Conservation (phyloP, 2,797 vertebrate genomes). For the Neosilurus hyrtlii region DNA sequence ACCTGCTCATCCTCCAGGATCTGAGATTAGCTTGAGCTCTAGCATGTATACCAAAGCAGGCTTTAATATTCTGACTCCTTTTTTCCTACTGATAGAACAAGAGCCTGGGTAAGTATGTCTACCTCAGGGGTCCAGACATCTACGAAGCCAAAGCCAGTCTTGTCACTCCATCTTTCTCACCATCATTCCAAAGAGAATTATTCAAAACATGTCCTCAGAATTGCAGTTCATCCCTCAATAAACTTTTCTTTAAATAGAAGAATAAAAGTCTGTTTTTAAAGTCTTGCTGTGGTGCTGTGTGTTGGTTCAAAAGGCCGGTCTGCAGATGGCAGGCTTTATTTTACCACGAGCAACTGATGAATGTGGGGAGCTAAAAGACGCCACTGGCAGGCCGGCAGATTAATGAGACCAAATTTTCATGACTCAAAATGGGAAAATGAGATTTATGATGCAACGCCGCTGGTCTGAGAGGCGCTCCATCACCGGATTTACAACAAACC, state of each 20-base stretch:
- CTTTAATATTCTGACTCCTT: conserved; percentile 36
- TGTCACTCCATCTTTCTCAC: not conserved
- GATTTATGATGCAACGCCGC: conserved; percentile 76
- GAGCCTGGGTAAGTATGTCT: conserved; percentile 24
- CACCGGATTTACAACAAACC: conserved; percentile 81
- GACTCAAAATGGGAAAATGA: conserved; percentile 74
- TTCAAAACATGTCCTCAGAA: conserved; percentile 33
- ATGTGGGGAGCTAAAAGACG: conserved; percentile 72
- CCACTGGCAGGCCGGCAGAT: conserved; percentile 74
- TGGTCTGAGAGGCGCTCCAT: conserved; percentile 76
- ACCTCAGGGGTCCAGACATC: conserved; percentile 18
- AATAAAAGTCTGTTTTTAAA: conserved; percentile 17
- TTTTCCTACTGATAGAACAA: conserved; percentile 23
- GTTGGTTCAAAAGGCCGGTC: conserved; percentile 27
- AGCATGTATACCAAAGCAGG: not conserved
- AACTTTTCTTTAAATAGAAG: conserved; percentile 31
- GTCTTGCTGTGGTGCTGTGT: conserved; percentile 15
- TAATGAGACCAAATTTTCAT: conserved; percentile 76
- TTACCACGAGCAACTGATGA: conserved; percentile 70
- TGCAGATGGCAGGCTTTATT: conserved; percentile 60
- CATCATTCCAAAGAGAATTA: conserved; percentile 35
- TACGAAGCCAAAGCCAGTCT: not conserved
- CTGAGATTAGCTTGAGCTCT: conserved; percentile 49
- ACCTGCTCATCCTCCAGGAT: conserved; percentile 56
- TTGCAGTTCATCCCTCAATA: conserved; percentile 38